Conservation (phyloP, 2,797 vertebrate genomes). For the Neosilurus hyrtlii region DNA sequence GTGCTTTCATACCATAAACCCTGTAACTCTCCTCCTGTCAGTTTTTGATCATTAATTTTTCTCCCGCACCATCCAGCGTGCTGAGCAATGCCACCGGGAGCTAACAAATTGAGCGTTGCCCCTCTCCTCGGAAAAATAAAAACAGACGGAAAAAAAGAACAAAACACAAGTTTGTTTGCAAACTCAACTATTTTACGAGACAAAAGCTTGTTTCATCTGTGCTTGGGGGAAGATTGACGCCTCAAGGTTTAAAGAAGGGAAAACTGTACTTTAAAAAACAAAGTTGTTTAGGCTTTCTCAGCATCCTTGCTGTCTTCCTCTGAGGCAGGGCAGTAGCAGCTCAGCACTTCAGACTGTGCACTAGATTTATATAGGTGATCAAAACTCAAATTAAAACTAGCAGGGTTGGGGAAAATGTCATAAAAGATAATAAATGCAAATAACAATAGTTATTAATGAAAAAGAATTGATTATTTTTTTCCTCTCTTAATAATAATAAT, state of each 20-base stretch:
- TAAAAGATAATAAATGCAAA: no score
- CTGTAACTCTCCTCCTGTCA: background rate
- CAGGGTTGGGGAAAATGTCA: no score
- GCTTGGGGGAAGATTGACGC: slow-evolving; percentile 1
- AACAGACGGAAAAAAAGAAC: background rate
- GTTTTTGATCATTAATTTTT: slow-evolving; percentile 11
- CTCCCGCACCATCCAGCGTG: background rate
- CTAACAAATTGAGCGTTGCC: slow-evolving; percentile 11
- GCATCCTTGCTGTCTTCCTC: background rate
- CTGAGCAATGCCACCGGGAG: slow-evolving; percentile 14
- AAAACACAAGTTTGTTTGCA: slow-evolving; percentile 8
- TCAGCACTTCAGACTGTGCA: background rate
- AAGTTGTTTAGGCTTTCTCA: background rate
- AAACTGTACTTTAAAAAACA: background rate
- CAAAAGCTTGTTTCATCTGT: background rate
- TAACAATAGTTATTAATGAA: no score
- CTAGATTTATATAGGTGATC: no score
- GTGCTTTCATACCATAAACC: background rate
- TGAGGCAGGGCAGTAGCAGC: background rate
- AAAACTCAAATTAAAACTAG: no score
- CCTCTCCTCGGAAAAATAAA: background rate
- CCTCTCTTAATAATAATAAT: no score
- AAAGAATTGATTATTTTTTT: no score
- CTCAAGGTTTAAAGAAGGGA: background rate
- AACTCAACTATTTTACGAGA: background rate